These are phyloP conservation scores for Dasysyrphus albostriatus DNA, from an alignment of 2,888 invertebrate genomes.

Conservation along the genomic window DNA sequence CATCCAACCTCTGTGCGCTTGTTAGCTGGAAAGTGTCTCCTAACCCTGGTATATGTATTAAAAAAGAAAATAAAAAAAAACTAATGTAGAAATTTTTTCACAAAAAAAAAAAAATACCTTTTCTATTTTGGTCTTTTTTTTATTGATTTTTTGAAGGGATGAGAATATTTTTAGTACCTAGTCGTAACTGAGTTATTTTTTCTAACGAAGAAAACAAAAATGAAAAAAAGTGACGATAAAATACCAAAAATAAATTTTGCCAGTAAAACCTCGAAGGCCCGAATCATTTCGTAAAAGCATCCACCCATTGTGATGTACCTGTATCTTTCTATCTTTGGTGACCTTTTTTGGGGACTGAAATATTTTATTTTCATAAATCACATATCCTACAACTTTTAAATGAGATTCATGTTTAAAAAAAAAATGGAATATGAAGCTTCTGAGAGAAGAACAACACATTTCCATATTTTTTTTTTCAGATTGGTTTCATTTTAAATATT, in stretches of 20 bases:
- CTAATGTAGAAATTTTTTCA: constrained; percentile 27
- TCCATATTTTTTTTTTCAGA: too few relatives aligned
- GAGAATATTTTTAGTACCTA: constrained; percentile 32
- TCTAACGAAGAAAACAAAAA: constrained; percentile 1
- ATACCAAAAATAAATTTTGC: neutral
- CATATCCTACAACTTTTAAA: too few relatives aligned
- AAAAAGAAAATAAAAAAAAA: constrained; percentile 37
- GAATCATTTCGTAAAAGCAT: constrained; percentile 5
- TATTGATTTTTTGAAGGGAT: constrained; percentile 37
- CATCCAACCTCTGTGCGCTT: constrained; percentile 20
- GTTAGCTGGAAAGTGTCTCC: constrained; percentile 40
- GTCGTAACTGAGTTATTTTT: constrained; percentile 24
- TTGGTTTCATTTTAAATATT: too few relatives aligned
- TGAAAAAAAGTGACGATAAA: neutral
- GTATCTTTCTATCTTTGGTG: neutral
- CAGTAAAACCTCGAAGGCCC: constrained; percentile 6
- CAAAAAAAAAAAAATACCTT: constrained; percentile 39
- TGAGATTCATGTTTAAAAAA: too few relatives aligned
- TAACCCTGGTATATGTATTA: neutral
- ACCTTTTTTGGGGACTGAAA: too few relatives aligned
- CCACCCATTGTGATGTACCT: neutral
- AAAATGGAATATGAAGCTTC: too few relatives aligned
- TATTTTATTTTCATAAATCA: too few relatives aligned
- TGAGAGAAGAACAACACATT: too few relatives aligned
- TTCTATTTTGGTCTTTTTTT: constrained; percentile 48